Evolutionary conservation across 2,797 vertebrate genomes (phyloP), one percentile per base, ranked within the genome.

Genomic region (Tragopan temminckii): DNA sequence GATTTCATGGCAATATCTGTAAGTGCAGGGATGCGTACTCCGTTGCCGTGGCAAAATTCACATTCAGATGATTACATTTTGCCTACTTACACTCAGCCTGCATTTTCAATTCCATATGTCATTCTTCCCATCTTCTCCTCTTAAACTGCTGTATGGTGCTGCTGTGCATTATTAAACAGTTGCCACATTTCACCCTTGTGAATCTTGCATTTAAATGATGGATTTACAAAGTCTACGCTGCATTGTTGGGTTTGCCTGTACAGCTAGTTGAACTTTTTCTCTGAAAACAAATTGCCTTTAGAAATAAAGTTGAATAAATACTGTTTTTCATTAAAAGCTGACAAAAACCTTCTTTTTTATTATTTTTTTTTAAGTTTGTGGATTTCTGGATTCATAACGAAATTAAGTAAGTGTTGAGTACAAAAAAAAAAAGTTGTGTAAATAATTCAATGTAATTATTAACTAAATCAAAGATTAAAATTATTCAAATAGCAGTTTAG

Each of bases 101-200:
- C 69, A 76, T 96, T 95, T 93, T 80, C 82, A 88, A 69, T 96
- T 93, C 87, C 45, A 21, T 83, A 64, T 89, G 92, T 96, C 94
- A 93, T 75, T 88, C 79, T 83, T 83, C 89, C 80, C 93, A 81
- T 90, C 90, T 94, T 88, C 90, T 70, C 75, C 36, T 85, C 81
- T 85, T 62, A 71, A 94, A 89, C 80, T 89, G 79, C 80, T 85
- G 48, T 50, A 31, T 5, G 24, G 71, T 53, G 48, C 64, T 91
- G 69, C 87, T 92, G 76, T 95, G 94, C 91, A 95, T 95, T 95
- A 93, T 90, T 92, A 95, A 96, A 89, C 58, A 88, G 87, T 96
- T 89, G 72, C 85, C 89, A 94, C 85, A 62, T 83, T 82, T 96
- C 94, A 94, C 71, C 69, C 35, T 59, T 23, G 29, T 52, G n/a